Base-by-base conservation (phyloP, 2,888 invertebrate genomes). In the Drosophila conformis region DNA sequence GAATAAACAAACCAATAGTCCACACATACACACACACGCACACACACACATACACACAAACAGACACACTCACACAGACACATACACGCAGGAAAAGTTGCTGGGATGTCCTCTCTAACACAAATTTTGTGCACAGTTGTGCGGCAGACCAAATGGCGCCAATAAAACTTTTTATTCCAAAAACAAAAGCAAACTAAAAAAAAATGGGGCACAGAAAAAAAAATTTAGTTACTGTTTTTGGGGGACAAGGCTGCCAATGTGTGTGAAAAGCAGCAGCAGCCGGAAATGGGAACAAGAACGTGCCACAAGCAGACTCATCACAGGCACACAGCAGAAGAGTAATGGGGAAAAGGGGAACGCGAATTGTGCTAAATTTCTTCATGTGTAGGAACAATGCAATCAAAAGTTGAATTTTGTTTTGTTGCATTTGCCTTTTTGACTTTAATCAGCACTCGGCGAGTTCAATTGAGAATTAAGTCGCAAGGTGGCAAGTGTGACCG, bases 101-200 rank as follows among this genome's bases (percentile, higher is more conserved):
- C 6, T 6, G 21, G 40, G 6, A 36, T 46, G 36, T 63, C 31
- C 68, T 31, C 48, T 60, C 59, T 52, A 78, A 67, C 79, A 71
- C 63, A 79, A 51, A 74, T 77, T 84, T 59, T 46, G 69, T 75
- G 56, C 31, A 31, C 31, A 31, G 31, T 61, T 80, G 65, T 87
- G 80, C 68, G 79, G 78, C 80, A 88, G 87, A 87, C 87, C 80
- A 65, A 88, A 78, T 80, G 87, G 87, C 87, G 88, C 82, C 87
- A 86, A 83, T 86, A 88, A 88, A 88, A 88, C 73, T 86, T 87
- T 76, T 73, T 78, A 67, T 65, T 65, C 40, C 51, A 77, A 61
- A 13, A 38, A 25, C 11, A 21, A 15, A 13, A 13, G 54, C 27
- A 21, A 21, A 46, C 40, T 42, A 54, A 64, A 74, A 75, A 49